Conservation (phyloP, 2,113 vertebrate genomes). For the Albula goreensis region DNA sequence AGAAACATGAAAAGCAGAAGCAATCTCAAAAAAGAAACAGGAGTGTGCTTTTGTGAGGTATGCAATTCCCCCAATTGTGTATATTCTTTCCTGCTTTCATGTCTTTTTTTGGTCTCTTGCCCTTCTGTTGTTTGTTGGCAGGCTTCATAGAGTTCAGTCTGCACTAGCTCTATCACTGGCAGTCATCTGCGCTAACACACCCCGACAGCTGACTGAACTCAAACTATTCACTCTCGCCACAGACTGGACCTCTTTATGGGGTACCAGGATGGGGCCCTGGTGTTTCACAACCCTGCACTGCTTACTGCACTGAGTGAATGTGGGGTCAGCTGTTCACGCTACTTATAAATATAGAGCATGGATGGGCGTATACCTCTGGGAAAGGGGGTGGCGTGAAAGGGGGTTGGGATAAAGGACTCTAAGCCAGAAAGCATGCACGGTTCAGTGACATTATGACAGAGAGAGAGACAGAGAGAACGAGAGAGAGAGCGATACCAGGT, state of each 20-base stretch:
- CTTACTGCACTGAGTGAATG: background rate
- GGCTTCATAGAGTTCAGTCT: background rate
- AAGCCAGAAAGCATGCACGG: background rate
- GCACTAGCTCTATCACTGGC: background rate
- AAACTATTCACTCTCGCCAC: background rate
- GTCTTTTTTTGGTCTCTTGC: background rate
- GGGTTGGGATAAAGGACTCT: background rate
- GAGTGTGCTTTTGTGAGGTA: background rate
- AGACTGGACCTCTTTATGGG: background rate
- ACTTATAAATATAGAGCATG: background rate
- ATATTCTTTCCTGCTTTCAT: too few species aligned
- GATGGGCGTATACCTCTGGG: background rate
- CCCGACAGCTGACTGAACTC: background rate
- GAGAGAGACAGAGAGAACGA: background rate
- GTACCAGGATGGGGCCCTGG: background rate
- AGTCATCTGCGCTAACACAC: background rate
- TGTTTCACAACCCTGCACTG: background rate
- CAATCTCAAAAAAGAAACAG: background rate
- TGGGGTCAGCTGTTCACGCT: background rate
- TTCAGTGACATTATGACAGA: background rate
- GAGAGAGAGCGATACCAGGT: background rate
- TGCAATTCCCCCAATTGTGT: background rate
- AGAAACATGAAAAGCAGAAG: background rate
- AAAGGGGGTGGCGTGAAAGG: background rate
- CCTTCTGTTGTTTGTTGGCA: background rate